phyloP scores from a whole-genome alignment of 2,888 invertebrate species.

The Halocaridina rubra region DNA sequence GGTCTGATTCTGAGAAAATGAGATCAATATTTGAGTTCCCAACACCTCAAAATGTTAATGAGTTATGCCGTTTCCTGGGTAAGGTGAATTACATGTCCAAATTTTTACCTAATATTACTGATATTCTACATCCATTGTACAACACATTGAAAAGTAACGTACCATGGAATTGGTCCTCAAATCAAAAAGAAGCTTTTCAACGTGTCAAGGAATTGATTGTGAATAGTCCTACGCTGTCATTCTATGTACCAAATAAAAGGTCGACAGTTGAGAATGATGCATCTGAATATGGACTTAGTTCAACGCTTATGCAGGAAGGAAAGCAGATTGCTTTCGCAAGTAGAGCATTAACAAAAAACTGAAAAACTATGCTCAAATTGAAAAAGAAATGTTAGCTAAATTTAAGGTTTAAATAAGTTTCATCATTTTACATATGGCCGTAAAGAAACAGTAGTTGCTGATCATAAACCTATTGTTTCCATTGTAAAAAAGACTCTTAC shows the following conservation, averaged over 20 bases:
- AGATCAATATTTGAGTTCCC: not conserved
- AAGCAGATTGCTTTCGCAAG: too few relatives aligned
- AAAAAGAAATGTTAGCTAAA: too few relatives aligned
- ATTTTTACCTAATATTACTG: not conserved
- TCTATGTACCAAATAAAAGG: not conserved
- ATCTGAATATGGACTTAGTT: too few relatives aligned
- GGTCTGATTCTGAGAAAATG: not conserved
- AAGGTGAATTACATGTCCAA: not conserved
- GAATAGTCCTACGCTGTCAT: not conserved
- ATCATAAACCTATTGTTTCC: too few relatives aligned
- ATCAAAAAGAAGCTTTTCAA: not conserved
- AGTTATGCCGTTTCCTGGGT: not conserved
- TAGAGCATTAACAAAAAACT: too few relatives aligned
- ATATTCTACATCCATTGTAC: not conserved
- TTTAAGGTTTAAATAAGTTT: too few relatives aligned
- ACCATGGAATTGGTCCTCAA: not conserved
- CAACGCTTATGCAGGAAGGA: too few relatives aligned
- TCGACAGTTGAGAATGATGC: too few relatives aligned
- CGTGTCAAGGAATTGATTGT: not conserved
- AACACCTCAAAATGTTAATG: not conserved
- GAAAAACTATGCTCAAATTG: too few relatives aligned
- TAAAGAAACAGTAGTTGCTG: too few relatives aligned
- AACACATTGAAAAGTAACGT: not conserved
- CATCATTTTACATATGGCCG: too few relatives aligned
- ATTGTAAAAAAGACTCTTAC: too few relatives aligned